Base-by-base conservation (phyloP, 2,113 vertebrate species). In the Gallinago jamesoni region DNA sequence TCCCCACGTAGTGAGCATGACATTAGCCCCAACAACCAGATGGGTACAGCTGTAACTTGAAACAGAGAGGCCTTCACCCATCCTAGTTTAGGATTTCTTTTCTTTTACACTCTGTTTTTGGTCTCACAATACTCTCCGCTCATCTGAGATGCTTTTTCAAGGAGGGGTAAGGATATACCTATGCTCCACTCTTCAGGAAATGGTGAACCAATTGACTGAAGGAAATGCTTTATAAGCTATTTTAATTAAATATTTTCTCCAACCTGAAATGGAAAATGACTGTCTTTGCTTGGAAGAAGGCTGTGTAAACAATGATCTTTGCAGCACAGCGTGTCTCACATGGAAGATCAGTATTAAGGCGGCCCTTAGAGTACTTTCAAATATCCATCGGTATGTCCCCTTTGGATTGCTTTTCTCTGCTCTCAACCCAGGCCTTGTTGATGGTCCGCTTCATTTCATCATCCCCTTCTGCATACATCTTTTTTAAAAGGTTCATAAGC, bases 391-490 rank as follows among this genome's bases (percentile, higher is more conserved):
- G 97, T 59, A 98, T 98, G 56, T 98, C 98, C 67, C 98, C 98
- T 98, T 97, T 99, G 59, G 97, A 95, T 96, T 99, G 99, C 98
- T 99, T 99, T 93, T 99, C 99, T 95, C 99, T 98, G 52, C 99
- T 99, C 96, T 99, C 99, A 23, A 98, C 98, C 99, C 99, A 99
- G 60, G 99, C 99, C 98, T 99, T 99, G 97, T 99, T 99, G 98
- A 99, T 99, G 69, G 99, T 99, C 96, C 99, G 98, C 92, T 99
- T 99, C 99, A 99, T 99, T 45, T 99, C 99, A 41, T 99, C 99
- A 23, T 99, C 99, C 59, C 99, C 99, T 24, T 99, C 99, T 2
- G 98, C 98, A 60, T 99, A 99, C 89, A 99, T 99, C 98, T 99
- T 99, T 94, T 99, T 99, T 78, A 99, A 95, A 96, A 99, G 98